Percentiles rank a stretch among this genome's conserved stretches.
phyloP scores from a whole-genome alignment of 1,140 invertebrate genomes.

The Berghia stephanieae region DNA sequence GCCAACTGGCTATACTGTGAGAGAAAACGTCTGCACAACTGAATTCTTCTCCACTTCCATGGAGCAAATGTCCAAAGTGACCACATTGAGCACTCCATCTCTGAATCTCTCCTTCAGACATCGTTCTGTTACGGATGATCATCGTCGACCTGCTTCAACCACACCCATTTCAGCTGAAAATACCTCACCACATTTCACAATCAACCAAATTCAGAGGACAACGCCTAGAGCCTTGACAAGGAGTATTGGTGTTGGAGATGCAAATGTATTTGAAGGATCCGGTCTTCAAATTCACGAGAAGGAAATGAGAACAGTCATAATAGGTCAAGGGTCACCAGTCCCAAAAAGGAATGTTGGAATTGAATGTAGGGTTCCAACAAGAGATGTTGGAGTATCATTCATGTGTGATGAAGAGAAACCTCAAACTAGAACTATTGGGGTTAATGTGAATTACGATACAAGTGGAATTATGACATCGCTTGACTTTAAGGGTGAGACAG shows the following conservation, averaged over 20 bases:
- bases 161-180: neutral
- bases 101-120: constrained; percentile 23
- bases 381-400: constrained; percentile 67
- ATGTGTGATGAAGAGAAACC: constrained; percentile 60
- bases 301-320: constrained; percentile 64
- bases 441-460: constrained; percentile 57
- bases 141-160: neutral
- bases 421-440: constrained; percentile 51
- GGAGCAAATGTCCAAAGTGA: neutral
- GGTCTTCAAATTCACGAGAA: constrained; percentile 64
- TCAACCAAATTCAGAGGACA: constrained; percentile 37
- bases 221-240: constrained; percentile 53
- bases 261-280: constrained; percentile 60
- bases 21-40: constrained; percentile 46
- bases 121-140: neutral
- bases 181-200: constrained; percentile 31
- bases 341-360: constrained; percentile 73
- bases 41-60: constrained; percentile 32
- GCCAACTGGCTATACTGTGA: constrained; percentile 42
- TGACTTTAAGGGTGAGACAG: constrained; percentile 56
- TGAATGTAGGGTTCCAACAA: constrained; percentile 74
- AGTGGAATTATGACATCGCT: constrained; percentile 49
- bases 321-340: constrained; percentile 47
- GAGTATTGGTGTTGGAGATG: constrained; percentile 63
- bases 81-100: neutral